Conservation (phyloP, 2,797 vertebrate genomes). For the Enteromius paludinosus region DNA sequence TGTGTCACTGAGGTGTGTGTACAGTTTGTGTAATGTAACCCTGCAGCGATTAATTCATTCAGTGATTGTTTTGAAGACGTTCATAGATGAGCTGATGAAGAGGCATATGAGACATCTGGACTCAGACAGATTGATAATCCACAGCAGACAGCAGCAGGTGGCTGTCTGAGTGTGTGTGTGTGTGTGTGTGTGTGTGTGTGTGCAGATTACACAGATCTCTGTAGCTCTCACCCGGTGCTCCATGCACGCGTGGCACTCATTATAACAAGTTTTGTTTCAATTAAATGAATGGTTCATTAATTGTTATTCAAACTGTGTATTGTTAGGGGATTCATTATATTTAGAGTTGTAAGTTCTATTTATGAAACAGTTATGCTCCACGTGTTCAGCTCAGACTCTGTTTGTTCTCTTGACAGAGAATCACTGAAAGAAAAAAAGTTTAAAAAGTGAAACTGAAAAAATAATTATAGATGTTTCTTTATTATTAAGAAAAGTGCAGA, state of each 20-base stretch:
- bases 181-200: constrained; percentile 32
- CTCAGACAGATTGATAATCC: constrained; percentile 76
- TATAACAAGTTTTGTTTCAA: too few species aligned
- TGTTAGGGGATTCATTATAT: neutral
- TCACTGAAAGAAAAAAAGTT: neutral
- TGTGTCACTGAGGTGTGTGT: too few species aligned
- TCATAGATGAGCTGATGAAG: constrained; percentile 17
- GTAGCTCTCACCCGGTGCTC: constrained; percentile 1
- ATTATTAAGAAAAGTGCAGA: neutral
- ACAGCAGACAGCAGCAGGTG: constrained; percentile 74
- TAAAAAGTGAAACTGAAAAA: neutral
- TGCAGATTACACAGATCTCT: constrained; percentile 28
- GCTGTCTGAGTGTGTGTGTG: constrained; percentile 56
- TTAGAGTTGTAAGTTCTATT: neutral
- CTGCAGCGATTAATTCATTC: neutral
- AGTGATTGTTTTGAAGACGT: constrained; percentile 21
- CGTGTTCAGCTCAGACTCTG: neutral
- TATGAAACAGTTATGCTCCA: neutral
- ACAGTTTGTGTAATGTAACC: too few species aligned
- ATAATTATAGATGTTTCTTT: neutral
- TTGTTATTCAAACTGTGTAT: neutral
- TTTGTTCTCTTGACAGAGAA: neutral
- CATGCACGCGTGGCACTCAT: neutral
- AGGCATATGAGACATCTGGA: constrained; percentile 60
- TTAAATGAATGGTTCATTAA: neutral